Conservation (phyloP, 2,797 vertebrate genomes). For the Peromyscus eremicus region DNA sequence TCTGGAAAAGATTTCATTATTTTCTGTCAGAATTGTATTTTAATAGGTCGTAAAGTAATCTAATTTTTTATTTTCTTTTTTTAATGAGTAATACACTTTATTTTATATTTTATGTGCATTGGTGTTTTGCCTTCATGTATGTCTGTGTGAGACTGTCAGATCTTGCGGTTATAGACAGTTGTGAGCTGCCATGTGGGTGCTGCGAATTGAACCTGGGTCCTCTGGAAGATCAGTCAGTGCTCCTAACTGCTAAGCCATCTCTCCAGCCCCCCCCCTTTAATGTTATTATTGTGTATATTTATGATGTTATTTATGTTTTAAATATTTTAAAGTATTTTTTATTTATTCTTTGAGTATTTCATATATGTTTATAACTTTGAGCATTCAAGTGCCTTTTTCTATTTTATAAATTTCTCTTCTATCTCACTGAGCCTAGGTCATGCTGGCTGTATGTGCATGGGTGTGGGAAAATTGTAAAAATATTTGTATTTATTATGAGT, state of each 20-base stretch:
- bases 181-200: background rate
- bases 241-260: background rate
- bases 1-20: background rate
- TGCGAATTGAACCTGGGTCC: background rate
- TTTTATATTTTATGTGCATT: background rate
- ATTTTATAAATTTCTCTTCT: background rate
- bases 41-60: background rate
- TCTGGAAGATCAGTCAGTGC: background rate
- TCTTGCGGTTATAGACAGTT: background rate
- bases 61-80: background rate
- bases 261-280: background rate
- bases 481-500: background rate
- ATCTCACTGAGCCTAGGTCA: background rate
- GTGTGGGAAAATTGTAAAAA: background rate
- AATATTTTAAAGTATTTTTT: background rate
- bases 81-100: background rate
- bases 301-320: background rate
- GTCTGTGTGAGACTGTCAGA: background rate
- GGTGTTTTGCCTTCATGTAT: background rate
- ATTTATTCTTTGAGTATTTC: background rate
- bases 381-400: background rate
- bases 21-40: slow-evolving; percentile 47
- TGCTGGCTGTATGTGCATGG: background rate
- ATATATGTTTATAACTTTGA: background rate
- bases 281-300: background rate